Conservation (phyloP, 2,797 vertebrate species). For the Ispidina lecontei region DNA sequence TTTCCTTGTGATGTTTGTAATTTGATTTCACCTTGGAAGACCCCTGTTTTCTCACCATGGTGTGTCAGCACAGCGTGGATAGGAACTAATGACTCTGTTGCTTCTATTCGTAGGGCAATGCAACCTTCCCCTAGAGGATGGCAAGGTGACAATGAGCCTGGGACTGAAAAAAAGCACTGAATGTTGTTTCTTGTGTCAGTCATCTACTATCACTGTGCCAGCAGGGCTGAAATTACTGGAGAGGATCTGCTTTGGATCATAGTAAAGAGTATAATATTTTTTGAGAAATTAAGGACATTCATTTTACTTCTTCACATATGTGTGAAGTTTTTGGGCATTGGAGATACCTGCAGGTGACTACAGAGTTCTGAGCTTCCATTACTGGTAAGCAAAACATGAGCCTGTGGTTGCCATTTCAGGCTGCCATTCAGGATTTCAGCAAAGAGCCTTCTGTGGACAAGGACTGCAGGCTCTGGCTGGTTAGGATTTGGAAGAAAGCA, state of each 20-base stretch:
- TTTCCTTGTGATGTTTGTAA: conserved; percentile 91
- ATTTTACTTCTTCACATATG: background rate
- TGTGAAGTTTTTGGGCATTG: background rate
- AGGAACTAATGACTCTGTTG: conserved; percentile 85
- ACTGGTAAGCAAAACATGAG: background rate
- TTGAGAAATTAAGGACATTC: background rate
- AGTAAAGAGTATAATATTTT: background rate
- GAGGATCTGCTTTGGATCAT: background rate
- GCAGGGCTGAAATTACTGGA: background rate
- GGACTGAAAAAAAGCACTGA: background rate
- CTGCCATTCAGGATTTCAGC: background rate
- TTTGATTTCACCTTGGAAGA: conserved; percentile 89
- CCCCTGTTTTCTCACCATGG: conserved; percentile 91
- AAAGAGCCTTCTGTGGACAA: background rate
- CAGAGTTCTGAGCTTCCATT: background rate
- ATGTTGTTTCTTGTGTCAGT: background rate
- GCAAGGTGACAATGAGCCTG: background rate
- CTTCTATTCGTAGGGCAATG: conserved; percentile 87
- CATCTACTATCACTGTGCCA: background rate
- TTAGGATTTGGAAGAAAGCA: background rate
- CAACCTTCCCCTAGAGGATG: conserved; percentile 89
- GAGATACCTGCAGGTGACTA: background rate
- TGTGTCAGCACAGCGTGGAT: conserved; percentile 90
- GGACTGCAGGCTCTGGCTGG: background rate
- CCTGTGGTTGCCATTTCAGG: background rate